A percentile compares a stretch with the other conserved stretches of the same genome.
phyloP scores from a whole-genome alignment of 2,888 invertebrate species.

The Meiosimyza decipiens region DNA sequence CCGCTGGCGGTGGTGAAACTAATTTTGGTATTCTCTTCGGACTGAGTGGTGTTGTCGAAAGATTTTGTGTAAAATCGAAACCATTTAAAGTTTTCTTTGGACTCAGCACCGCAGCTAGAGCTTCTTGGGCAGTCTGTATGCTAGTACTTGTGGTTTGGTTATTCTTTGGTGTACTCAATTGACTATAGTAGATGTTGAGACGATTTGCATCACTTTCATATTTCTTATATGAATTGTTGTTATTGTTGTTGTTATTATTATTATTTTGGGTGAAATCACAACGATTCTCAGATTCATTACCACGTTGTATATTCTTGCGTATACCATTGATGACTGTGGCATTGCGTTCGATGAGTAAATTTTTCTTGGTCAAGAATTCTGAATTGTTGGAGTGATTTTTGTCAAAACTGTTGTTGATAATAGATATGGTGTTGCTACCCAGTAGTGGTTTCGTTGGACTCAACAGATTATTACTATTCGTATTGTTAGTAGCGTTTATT shows the following conservation, averaged over 20 bases:
- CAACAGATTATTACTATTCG: constrained; percentile 54
- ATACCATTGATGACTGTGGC: constrained; percentile 64
- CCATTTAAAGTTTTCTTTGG: constrained; percentile 58
- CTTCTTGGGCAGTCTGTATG: constrained; percentile 36
- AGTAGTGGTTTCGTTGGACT: constrained; percentile 56
- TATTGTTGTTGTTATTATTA: constrained; percentile 46
- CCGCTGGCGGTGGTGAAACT: neutral
- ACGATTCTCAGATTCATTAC: constrained; percentile 37
- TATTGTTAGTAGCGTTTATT: constrained; percentile 39
- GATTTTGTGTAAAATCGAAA: constrained; percentile 49
- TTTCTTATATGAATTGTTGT: constrained; percentile 58
- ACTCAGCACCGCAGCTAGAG: constrained; percentile 48
- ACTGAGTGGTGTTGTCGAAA: constrained; percentile 38
- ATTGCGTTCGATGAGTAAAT: constrained; percentile 61
- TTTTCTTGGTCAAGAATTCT: constrained; percentile 65
- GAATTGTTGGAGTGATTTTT: constrained; percentile 50
- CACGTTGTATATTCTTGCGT: constrained; percentile 61
- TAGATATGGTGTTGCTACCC: constrained; percentile 59
- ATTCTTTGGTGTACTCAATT: constrained; percentile 62
- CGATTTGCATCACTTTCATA: constrained; percentile 66
- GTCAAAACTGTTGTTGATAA: constrained; percentile 59
- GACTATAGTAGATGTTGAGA: constrained; percentile 63
- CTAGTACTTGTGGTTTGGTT: constrained; percentile 37
- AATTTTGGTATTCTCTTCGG: neutral
- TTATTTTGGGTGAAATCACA: constrained; percentile 30